Evolutionary conservation across 2,797 vertebrate genomes (phyloP).

Genomic region (Glyptemys insculpta): DNA sequence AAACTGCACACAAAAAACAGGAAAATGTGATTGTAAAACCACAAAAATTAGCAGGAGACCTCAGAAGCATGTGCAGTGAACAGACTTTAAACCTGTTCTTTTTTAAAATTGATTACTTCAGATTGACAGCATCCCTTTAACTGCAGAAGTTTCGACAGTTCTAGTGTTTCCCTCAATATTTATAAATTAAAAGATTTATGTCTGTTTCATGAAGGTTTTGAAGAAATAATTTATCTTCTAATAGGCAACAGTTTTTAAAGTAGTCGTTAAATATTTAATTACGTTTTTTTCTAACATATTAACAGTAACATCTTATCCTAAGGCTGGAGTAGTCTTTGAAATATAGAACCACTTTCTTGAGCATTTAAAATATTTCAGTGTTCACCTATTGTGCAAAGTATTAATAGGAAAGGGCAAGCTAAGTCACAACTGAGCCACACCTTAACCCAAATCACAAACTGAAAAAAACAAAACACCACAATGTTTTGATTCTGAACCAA

Average conservation of each 20-base stretch:
- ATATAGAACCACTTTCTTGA: slow-evolving; percentile 38
- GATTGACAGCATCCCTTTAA: slow-evolving; percentile 52
- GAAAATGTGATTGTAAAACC: not conserved
- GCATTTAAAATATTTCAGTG: not conserved
- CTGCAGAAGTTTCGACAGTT: slow-evolving; percentile 57
- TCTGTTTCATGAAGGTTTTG: slow-evolving; percentile 43
- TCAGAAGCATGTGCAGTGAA: slow-evolving; percentile 21
- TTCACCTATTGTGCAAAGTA: not conserved
- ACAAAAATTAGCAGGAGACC: not conserved
- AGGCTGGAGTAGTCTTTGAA: slow-evolving; percentile 25
- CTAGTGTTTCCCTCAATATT: slow-evolving; percentile 40
- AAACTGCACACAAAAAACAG: not conserved
- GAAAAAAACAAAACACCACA: not conserved
- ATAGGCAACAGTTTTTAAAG: slow-evolving; percentile 34
- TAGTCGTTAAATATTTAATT: slow-evolving; percentile 57
- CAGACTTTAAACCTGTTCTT: not conserved
- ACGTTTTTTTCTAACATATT: slow-evolving; percentile 1
- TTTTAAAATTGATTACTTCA: not conserved
- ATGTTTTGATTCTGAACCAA: not conserved
- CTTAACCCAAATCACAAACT: slow-evolving; percentile 14
- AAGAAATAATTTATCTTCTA: slow-evolving; percentile 10
- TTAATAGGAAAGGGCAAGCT: not conserved
- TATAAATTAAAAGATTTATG: slow-evolving; percentile 27
- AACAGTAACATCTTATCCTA: slow-evolving; percentile 43
- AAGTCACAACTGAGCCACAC: slow-evolving; percentile 14